phyloP scores from a whole-genome alignment of 2,888 invertebrate genomes.

The Lottia scabra region DNA sequence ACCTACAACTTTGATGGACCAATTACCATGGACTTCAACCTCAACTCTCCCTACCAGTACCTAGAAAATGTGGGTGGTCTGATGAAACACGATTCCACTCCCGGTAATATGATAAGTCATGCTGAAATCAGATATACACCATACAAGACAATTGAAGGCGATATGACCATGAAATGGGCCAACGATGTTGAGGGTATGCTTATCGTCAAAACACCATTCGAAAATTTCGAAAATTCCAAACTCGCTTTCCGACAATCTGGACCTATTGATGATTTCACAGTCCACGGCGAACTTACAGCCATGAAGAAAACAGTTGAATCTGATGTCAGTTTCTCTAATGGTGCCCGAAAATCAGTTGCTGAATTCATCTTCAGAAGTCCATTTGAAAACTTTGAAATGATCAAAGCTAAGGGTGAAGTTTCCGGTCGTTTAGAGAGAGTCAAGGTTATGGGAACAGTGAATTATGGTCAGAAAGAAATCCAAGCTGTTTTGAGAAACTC shows the following conservation, averaged over 20 bases:
- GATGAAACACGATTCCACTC: constrained; percentile 24
- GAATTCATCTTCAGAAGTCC: constrained; percentile 20
- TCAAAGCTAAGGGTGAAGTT: constrained; percentile 11
- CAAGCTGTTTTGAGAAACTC: constrained; percentile 1
- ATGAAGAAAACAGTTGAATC: constrained; percentile 14
- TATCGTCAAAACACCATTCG: constrained; percentile 39
- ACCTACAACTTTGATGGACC: constrained; percentile 26
- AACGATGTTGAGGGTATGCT: constrained; percentile 35
- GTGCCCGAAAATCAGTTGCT: constrained; percentile 17
- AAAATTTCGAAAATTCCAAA: constrained; percentile 26
- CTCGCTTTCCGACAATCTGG: constrained; percentile 44
- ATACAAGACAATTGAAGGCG: constrained; percentile 31
- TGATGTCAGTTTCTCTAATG: constrained; percentile 20
- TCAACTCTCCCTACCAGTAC: constrained; percentile 44
- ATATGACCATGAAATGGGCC: constrained; percentile 30
- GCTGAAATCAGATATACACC: constrained; percentile 22
- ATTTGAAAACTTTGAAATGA: constrained; percentile 17
- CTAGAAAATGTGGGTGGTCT: constrained; percentile 36
- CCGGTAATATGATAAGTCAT: constrained; percentile 18
- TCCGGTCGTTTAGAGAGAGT: constrained; percentile 6
- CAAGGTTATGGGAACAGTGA: background rate
- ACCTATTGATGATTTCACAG: constrained; percentile 35
- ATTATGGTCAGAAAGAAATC: constrained; percentile 10
- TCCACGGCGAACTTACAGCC: constrained; percentile 36
- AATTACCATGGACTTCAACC: constrained; percentile 28